A percentile compares a stretch with the other conserved stretches of the same genome.
Conservation (phyloP, 2,113 vertebrate species). For the Sapayoa aenigma region DNA sequence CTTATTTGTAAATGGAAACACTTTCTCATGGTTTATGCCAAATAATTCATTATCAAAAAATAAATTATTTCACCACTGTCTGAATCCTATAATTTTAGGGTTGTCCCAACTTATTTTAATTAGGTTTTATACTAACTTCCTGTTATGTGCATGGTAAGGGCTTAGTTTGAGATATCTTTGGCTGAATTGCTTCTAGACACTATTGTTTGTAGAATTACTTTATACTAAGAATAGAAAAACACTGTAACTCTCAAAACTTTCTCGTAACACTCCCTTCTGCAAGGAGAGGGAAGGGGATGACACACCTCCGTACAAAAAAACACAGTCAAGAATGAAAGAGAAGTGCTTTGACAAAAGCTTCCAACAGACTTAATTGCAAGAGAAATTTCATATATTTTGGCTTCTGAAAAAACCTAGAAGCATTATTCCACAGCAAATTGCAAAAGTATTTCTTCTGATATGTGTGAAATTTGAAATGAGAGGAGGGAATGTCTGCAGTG, state of each 20-base stretch:
- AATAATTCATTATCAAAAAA: constrained; percentile 21
- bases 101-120: not conserved
- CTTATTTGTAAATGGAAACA: not conserved
- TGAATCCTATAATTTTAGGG: not conserved
- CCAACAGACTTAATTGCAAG: not conserved
- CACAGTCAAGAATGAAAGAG: not conserved
- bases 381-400: not conserved
- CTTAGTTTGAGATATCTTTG: not conserved
- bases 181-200: not conserved
- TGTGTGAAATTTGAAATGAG: not conserved
- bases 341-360: not conserved
- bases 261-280: not conserved
- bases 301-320: not conserved
- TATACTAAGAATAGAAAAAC: not conserved
- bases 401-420: not conserved
- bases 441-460: not conserved
- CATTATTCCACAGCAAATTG: constrained; percentile 3
- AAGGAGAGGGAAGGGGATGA: not conserved
- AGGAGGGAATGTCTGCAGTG: not conserved
- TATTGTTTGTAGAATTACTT: constrained; percentile 29
- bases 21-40: not conserved
- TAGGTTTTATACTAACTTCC: constrained; percentile 27
- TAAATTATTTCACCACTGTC: not conserved
- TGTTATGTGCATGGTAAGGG: constrained; percentile 17
- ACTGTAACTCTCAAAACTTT: not conserved